These are phyloP conservation scores for sheep (Ovis aries) DNA, from an alignment of 2,113 vertebrate genomes.

Conservation along the genomic window ARS-UI_Ramb_v3.0 NC_056060.1:100183501-100184000, in stretches of 20 bases:
- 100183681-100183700: neutral
- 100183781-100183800: constrained; percentile 49
- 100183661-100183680: neutral
- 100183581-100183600: neutral
- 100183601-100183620: fast-evolving
- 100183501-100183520: neutral
- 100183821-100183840: constrained; percentile 7
- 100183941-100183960: constrained; percentile 29
- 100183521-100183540: neutral
- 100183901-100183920: constrained; percentile 55
- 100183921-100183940: neutral
- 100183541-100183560: neutral
- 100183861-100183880: constrained; percentile 61
- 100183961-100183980: constrained; percentile 20
- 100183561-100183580: neutral
- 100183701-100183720: neutral
- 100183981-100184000: neutral
- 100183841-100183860: constrained; percentile 48
- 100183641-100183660: neutral
- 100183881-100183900: constrained; percentile 44
- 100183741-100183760: neutral
- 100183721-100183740: neutral
- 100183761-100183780: neutral
- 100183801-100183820: neutral
- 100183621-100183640: neutral